Evolutionary conservation across 1,140 invertebrate species (phyloP).

Genomic region (Drosophila nikananu): DNA sequence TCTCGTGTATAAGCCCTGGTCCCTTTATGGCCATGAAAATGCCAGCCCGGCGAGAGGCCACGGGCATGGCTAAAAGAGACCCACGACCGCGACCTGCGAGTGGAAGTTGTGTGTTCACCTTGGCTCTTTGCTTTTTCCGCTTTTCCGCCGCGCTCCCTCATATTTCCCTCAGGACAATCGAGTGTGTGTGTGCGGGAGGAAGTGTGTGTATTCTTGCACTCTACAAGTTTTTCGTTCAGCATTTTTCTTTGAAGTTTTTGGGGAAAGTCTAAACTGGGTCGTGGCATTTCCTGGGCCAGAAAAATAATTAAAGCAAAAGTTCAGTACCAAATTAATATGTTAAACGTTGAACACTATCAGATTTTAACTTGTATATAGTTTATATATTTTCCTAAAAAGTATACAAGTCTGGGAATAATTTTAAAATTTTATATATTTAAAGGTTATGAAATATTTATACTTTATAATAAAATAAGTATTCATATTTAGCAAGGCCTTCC

Average conservation of each 20-base stretch:
- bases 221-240: slow-evolving; percentile 45
- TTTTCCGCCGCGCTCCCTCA: slow-evolving; percentile 64
- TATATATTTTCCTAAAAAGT: neutral
- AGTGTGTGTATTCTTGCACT: slow-evolving; percentile 17
- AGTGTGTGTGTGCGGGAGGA: slow-evolving; percentile 19
- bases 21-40: slow-evolving; percentile 80
- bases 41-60: slow-evolving; percentile 32
- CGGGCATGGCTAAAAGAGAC: slow-evolving; percentile 31
- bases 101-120: slow-evolving; percentile 52
- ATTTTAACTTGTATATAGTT: too few species aligned
- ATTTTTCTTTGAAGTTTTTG: slow-evolving; percentile 50
- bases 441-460: neutral
- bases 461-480: neutral
- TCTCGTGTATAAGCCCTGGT: slow-evolving; percentile 33
- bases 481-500: slow-evolving; percentile 2
- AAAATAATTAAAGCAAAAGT: neutral
- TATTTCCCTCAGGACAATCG: slow-evolving; percentile 77
- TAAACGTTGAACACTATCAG: too few species aligned
- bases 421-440: neutral
- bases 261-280: slow-evolving; percentile 23
- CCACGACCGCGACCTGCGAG: slow-evolving; percentile 41
- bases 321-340: neutral
- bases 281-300: neutral
- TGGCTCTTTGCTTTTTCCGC: slow-evolving; percentile 42
- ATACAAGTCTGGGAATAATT: neutral